Base-by-base conservation (phyloP, 2,113 vertebrate genomes). In the Zosterops japonicus region DNA sequence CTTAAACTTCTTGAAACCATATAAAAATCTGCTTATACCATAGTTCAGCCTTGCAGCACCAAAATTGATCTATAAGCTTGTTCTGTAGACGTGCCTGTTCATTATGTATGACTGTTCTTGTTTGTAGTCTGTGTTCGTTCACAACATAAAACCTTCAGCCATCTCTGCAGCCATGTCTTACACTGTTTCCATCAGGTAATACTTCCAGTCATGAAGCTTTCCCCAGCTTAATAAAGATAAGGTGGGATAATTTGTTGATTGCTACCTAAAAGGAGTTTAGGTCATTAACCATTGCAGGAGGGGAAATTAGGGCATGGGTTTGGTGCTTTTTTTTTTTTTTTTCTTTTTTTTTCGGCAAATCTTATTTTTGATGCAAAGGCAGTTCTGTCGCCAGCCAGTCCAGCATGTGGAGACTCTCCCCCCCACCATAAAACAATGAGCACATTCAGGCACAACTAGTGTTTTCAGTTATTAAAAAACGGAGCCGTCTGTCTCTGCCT, bases 401-500 rank as follows among this genome's bases (percentile, higher is more conserved):
- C 98, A 97, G 98, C 86, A 57, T 94, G 94, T 8, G 3, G 93
- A 89, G 97, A 94, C 97, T 92, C 96, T 96, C 93, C 97, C 95
- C 96, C 96, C 93, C 2, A 2, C 97, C 71, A 74, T 95, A 67
- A 96, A 98, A 98, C 98, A 98, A 98, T 98, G 98, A 97, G 75
- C 98, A 98, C 98, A 98, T 98, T 98, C 98, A 98, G 97, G 94
- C 97, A 95, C 94, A 96, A 96, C 97, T 98, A 96, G 97, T 98
- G 98, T 98, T 98, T 98, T 98, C 98, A 98, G 98, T 98, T 98
- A 98, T 98, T 98, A 98, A 98, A 97, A 98, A 98, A 97, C 79
- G 96, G 97, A 98, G 98, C 98, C 97, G 98, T 96, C 98, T 98
- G 98, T 98, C 98, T 98, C 97, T 97, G 97, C 97, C 97, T 96